These are phyloP conservation scores for Geococcyx californianus DNA, from an alignment of 2,113 vertebrate genomes.

Conservation along the genomic window DNA sequence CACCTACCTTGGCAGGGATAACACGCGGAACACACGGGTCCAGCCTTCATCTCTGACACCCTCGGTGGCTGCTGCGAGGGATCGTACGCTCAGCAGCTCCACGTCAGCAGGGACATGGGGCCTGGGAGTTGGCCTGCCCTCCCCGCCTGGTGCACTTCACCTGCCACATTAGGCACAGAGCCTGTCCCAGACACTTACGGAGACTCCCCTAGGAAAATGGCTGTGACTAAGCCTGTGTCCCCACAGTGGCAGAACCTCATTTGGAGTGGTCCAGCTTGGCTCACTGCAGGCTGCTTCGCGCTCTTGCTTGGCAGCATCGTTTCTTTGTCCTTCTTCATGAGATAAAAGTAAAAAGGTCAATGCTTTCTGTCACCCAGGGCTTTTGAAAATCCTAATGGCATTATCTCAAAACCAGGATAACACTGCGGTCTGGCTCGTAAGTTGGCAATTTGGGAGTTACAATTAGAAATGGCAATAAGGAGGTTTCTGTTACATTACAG, in stretches of 20 bases:
- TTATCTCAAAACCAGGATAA: conserved; percentile 29
- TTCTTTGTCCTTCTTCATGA: neutral
- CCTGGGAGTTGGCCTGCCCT: neutral
- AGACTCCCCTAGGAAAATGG: neutral
- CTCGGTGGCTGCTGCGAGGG: neutral
- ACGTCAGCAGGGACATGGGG: rapidly evolving
- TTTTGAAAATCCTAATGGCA: neutral
- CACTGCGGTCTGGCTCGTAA: neutral
- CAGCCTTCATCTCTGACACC: neutral
- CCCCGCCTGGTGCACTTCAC: rapidly evolving
- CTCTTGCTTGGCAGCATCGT: neutral
- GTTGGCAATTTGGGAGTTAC: conserved; percentile 3
- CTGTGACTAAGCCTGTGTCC: neutral
- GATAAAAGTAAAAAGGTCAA: neutral
- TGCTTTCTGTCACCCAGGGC: neutral
- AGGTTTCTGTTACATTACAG: neutral
- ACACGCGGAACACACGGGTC: neutral
- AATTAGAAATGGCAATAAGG: conserved; percentile 11
- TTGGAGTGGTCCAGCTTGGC: neutral
- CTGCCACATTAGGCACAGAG: neutral
- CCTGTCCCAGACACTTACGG: neutral
- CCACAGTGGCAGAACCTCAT: neutral
- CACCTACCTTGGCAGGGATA: neutral
- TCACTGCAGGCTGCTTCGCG: neutral
- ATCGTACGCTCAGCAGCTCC: rapidly evolving